Evolutionary conservation across 2,888 invertebrate species (phyloP).

Genomic region (Nasonovia ribisnigri): DNA sequence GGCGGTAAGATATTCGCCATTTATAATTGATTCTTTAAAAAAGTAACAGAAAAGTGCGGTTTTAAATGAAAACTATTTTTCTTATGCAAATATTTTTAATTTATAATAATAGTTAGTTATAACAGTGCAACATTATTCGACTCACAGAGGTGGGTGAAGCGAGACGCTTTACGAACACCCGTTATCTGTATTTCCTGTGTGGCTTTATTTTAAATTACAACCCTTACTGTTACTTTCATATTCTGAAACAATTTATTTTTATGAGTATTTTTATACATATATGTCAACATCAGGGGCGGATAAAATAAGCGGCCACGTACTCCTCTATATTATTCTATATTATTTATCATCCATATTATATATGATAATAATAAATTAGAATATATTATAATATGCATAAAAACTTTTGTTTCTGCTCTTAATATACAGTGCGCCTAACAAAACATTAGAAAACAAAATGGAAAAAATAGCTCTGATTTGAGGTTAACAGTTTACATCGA

Average conservation of each 20-base stretch:
- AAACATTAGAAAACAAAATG: not conserved
- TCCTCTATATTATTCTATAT: not conserved
- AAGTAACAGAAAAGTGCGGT: not conserved
- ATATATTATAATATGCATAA: not conserved
- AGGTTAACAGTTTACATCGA: not conserved
- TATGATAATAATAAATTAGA: not conserved
- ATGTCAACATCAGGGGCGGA: too few species aligned
- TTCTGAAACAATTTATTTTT: not conserved
- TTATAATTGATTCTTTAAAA: not conserved
- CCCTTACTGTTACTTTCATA: not conserved
- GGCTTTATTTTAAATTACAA: not conserved
- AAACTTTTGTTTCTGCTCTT: not conserved
- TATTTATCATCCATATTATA: not conserved
- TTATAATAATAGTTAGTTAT: not conserved
- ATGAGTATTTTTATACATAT: not conserved
- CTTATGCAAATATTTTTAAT: not conserved
- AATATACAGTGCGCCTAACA: not conserved
- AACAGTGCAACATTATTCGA: not conserved
- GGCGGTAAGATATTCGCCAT: too few species aligned
- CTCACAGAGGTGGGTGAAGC: not conserved
- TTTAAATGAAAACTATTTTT: not conserved
- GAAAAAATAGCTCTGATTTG: not conserved
- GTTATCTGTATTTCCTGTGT: not conserved
- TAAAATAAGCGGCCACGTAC: too few species aligned
- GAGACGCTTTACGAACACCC: not conserved